Conservation (phyloP, 2,888 invertebrate species). For the Busseola fusca region DNA sequence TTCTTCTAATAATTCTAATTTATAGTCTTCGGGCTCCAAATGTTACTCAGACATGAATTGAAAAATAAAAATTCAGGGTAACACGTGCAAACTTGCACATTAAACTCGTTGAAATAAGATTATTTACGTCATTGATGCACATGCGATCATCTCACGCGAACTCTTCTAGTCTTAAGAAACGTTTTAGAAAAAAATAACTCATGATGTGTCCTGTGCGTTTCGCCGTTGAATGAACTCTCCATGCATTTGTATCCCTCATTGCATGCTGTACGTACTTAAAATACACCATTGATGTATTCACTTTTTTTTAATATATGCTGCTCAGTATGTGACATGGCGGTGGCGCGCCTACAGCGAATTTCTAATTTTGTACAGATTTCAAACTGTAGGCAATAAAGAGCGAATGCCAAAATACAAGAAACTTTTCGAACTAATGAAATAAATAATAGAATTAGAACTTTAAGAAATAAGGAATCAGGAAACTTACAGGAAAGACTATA, state of each 20-base stretch:
- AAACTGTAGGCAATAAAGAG: slow-evolving; percentile 13
- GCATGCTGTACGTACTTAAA: slow-evolving; percentile 29
- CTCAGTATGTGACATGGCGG: slow-evolving; percentile 23
- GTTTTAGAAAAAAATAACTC: slow-evolving; percentile 8
- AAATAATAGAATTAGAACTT: neutral
- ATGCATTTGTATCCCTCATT: slow-evolving; percentile 8
- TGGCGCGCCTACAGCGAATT: slow-evolving; percentile 31
- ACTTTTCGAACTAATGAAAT: neutral
- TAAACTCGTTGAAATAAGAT: slow-evolving; percentile 51
- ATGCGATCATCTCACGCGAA: slow-evolving; percentile 63
- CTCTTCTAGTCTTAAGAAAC: slow-evolving; percentile 10
- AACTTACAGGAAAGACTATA: neutral
- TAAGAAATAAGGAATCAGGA: neutral
- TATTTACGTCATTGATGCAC: slow-evolving; percentile 66
- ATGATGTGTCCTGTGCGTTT: neutral
- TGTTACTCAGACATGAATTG: slow-evolving; percentile 30
- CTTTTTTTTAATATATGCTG: slow-evolving; percentile 38
- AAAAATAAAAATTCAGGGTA: slow-evolving; percentile 44
- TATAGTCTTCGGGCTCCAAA: slow-evolving; percentile 31
- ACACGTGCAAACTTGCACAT: slow-evolving; percentile 46
- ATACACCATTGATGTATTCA: slow-evolving; percentile 35
- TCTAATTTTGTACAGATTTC: slow-evolving; percentile 51
- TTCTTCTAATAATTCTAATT: slow-evolving; percentile 37
- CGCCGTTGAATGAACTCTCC: slow-evolving; percentile 19
- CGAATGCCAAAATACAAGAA: neutral